Evolutionary conservation across 2,113 vertebrate species (phyloP).

Genomic region (Talpa occidentalis): DNA sequence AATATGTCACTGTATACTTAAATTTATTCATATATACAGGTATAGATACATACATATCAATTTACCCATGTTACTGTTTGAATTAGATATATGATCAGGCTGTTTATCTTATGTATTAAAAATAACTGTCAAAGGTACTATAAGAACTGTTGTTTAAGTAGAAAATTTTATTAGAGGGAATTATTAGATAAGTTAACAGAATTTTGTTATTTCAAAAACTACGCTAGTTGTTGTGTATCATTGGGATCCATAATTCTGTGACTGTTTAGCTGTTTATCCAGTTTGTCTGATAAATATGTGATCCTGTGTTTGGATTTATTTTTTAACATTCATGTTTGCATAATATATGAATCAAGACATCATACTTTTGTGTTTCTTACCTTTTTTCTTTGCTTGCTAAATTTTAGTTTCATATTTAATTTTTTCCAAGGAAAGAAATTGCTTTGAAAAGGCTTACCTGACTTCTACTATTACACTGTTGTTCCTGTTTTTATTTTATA

Average conservation of each 20-base stretch:
- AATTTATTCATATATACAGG: neutral
- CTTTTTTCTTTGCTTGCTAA: neutral
- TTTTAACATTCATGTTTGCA: slow-evolving; percentile 1
- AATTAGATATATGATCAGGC: neutral
- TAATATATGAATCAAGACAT: neutral
- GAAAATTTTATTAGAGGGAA: slow-evolving; percentile 37
- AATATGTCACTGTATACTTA: neutral
- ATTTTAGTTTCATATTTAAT: slow-evolving; percentile 60
- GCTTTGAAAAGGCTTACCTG: slow-evolving; percentile 14
- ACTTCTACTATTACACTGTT: neutral
- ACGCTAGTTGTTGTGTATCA: neutral
- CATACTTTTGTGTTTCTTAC: neutral
- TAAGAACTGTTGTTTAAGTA: slow-evolving; percentile 2
- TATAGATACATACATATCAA: neutral
- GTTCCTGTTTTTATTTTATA: slow-evolving; percentile 29
- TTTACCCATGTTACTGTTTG: neutral
- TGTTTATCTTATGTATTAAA: slow-evolving; percentile 30
- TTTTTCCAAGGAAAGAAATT: slow-evolving; percentile 49
- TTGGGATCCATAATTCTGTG: neutral
- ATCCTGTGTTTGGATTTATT: slow-evolving; percentile 29
- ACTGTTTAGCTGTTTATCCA: neutral
- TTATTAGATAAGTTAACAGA: neutral
- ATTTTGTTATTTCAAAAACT: slow-evolving; percentile 18
- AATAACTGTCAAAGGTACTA: neutral
- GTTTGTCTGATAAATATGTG: slow-evolving; percentile 33